These are phyloP conservation scores for Hartigia nigra DNA, from an alignment of 2,888 invertebrate genomes.

Conservation along the genomic window DNA sequence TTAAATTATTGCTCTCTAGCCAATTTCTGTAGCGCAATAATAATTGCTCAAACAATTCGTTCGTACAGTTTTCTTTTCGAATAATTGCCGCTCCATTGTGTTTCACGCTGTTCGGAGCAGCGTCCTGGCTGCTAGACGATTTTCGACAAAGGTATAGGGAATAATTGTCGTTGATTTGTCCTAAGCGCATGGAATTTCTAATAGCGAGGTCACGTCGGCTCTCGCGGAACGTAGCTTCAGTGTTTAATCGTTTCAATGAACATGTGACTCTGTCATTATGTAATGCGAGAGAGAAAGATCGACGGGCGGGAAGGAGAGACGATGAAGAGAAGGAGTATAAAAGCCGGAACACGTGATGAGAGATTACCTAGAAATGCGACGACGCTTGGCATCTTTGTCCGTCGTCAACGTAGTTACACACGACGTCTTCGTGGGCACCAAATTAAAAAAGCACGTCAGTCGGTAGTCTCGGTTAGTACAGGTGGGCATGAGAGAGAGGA, in stretches of 20 bases:
- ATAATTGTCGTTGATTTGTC: neutral
- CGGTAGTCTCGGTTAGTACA: neutral
- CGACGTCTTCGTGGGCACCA: neutral
- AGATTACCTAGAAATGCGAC: neutral
- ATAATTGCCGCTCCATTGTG: slow-evolving; percentile 8
- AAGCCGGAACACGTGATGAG: neutral
- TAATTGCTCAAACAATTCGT: slow-evolving; percentile 2
- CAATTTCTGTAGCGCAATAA: neutral
- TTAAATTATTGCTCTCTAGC: neutral
- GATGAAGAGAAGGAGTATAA: neutral
- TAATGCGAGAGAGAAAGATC: neutral
- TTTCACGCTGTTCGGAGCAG: slow-evolving; percentile 14
- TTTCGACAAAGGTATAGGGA: neutral
- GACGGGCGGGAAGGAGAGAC: neutral
- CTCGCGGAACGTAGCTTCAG: neutral
- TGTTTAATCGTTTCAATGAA: slow-evolving; percentile 3
- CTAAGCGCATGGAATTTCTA: neutral
- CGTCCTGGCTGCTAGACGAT: neutral
- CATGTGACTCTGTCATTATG: neutral
- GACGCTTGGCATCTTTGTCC: neutral
- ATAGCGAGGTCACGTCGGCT: neutral
- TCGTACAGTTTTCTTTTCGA: no score
- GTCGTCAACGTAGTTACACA: no score
- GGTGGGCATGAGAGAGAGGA: neutral
- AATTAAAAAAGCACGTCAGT: neutral